Base-by-base conservation (phyloP, 2,888 invertebrate genomes). In the Cephonodes hylas region DNA sequence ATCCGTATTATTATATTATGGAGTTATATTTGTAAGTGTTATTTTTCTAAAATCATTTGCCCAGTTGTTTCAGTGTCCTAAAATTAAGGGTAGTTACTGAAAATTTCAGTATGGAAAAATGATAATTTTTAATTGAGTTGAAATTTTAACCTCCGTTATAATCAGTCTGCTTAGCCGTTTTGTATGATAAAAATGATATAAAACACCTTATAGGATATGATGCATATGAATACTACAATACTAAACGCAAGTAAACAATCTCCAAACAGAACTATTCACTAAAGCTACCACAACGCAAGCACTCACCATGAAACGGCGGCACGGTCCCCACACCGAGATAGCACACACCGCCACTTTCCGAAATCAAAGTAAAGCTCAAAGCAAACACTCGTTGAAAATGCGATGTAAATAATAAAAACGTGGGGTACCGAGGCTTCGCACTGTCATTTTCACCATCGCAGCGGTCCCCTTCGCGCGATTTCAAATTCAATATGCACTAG, bases 301-400 rank as follows among this genome's bases (percentile, higher is more conserved):
- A 83, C 85, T 84, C 76, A 75, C 77, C 83, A 77, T 86, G 83
- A 85, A 86, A 84, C 79, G 64, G 76, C 65, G 66, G 70, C 66
- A 61, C n/a, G n/a, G n/a, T n/a, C n/a, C n/a, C n/a, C n/a, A 53
- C 58, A 59, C 25, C 42, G 5, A 15, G 22, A 58, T 77, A 72
- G 85, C 86, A 91, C 91, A 91, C 91, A 86, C 86, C 89, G 84
- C 85, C 88, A 87, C 89, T 89, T 89, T 81, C 80, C 81, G 78
- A 89, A 91, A 92, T 92, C 92, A 92, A 91, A 91, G 91, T 89
- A 88, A 89, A 85, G 81, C 84, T 80, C 81, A 83, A 75, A 76
- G 90, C 89, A 91, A 91, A 91, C 91, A 91, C 91, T 90, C 89
- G 89, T 84, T 87, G 91, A 90, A 91, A 91, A 91, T 91, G 88